phyloP scores from a whole-genome alignment of 2,888 invertebrate species.

The Criorhina ranunculi region DNA sequence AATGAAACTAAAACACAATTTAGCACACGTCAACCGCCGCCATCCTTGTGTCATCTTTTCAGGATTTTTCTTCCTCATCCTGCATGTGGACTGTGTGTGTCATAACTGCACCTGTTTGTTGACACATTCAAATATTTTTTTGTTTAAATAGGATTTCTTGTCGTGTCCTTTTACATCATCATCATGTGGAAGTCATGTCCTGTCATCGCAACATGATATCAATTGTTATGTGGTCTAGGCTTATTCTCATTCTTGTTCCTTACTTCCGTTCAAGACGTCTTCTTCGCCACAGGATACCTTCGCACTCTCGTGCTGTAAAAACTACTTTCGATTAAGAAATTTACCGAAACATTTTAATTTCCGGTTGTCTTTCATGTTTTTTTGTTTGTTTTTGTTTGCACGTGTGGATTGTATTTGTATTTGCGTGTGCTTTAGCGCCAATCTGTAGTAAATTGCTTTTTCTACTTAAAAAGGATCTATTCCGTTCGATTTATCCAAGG shows the following conservation, averaged over 20 bases:
- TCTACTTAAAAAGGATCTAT: slow-evolving; percentile 7
- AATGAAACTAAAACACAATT: slow-evolving; percentile 9
- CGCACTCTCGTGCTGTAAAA: slow-evolving; percentile 20
- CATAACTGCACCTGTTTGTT: slow-evolving; percentile 70
- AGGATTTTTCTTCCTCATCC: slow-evolving; percentile 7
- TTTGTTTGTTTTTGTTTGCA: slow-evolving; percentile 24
- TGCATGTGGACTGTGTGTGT: slow-evolving; percentile 52
- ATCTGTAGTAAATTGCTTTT: slow-evolving; percentile 62
- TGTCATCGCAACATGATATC: slow-evolving; percentile 60
- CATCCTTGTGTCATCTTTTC: slow-evolving; percentile 33
- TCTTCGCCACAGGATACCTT: neutral
- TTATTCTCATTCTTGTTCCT: slow-evolving; percentile 25
- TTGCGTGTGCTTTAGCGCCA: slow-evolving; percentile 62
- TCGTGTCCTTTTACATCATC: slow-evolving; percentile 9
- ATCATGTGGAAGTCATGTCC: slow-evolving; percentile 56
- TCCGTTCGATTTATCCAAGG: slow-evolving; percentile 16
- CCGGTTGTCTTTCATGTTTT: slow-evolving; percentile 39
- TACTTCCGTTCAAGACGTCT: slow-evolving; percentile 37
- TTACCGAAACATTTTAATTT: slow-evolving; percentile 62
- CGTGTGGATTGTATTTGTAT: neutral
- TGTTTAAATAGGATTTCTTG: slow-evolving; percentile 44
- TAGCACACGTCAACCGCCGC: slow-evolving; percentile 35
- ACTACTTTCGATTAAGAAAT: slow-evolving; percentile 37
- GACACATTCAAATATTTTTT: slow-evolving; percentile 61
- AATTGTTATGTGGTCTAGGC: slow-evolving; percentile 55